Conservation (phyloP, 2,113 vertebrate genomes). For the Halcyon malimbica region DNA sequence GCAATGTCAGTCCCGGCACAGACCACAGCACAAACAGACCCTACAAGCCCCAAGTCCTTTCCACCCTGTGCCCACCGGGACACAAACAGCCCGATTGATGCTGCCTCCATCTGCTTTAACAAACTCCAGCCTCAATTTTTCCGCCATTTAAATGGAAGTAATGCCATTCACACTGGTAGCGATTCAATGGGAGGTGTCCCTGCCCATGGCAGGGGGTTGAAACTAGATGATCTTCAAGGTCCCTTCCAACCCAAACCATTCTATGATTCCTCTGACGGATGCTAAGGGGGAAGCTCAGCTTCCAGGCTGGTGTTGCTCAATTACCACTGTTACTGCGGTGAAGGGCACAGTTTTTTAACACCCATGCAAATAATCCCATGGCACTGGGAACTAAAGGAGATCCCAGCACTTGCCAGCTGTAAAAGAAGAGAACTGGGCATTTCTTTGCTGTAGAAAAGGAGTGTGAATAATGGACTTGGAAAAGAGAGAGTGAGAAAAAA, state of each 20-base stretch:
- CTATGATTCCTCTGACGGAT: background rate
- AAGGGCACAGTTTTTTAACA: background rate
- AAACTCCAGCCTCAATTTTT: background rate
- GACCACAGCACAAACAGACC: fast-evolving
- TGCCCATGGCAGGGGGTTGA: too few species aligned
- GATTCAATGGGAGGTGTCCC: background rate
- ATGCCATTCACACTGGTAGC: fast-evolving
- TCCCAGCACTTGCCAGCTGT: background rate
- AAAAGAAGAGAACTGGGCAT: background rate
- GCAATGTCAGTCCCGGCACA: fast-evolving
- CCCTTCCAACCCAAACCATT: too few species aligned
- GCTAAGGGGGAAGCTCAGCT: background rate
- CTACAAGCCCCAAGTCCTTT: fast-evolving
- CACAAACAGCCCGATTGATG: fast-evolving
- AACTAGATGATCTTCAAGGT: too few species aligned
- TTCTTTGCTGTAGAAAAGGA: background rate
- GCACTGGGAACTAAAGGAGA: background rate
- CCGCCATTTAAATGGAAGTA: background rate
- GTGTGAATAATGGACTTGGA: background rate
- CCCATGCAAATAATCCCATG: background rate
- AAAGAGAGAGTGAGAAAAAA: background rate
- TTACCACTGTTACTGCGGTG: fast-evolving
- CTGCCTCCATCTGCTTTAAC: background rate
- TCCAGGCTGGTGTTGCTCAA: background rate
- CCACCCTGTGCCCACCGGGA: fast-evolving